Evolutionary conservation across 2,113 vertebrate genomes (phyloP).

Genomic region (Pedetes capensis): DNA sequence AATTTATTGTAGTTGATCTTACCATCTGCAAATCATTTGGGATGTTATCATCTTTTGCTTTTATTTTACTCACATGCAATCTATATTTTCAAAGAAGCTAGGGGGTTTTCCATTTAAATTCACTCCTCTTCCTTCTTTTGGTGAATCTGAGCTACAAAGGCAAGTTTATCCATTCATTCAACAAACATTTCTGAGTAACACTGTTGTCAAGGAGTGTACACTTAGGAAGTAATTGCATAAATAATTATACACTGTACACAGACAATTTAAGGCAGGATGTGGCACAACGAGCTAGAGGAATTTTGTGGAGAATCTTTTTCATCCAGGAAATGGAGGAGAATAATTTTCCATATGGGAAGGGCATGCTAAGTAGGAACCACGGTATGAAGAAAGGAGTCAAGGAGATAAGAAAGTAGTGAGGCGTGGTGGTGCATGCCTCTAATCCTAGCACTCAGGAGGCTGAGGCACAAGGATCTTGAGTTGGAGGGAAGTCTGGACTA

Average conservation of each 20-base stretch:
- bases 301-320: not conserved
- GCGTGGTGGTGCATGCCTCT: too few species aligned
- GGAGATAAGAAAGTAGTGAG: not conserved
- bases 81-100: not conserved
- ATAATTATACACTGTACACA: not conserved
- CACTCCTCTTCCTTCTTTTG: not conserved
- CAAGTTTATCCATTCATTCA: not conserved
- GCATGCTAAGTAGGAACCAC: not conserved
- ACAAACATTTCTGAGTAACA: constrained; percentile 12
- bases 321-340: constrained; percentile 29
- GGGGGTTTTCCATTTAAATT: not conserved
- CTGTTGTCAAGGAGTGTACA: not conserved
- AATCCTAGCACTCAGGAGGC: too few species aligned
- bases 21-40: not conserved
- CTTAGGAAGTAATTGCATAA: not conserved
- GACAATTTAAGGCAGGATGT: constrained; percentile 24
- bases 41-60: not conserved
- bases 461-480: not conserved
- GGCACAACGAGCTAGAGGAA: constrained; percentile 18
- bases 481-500: not conserved
- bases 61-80: not conserved
- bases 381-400: not conserved
- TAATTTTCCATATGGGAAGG: not conserved
- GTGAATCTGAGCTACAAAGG: not conserved
- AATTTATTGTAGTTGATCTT: not conserved